A percentile compares a stretch with the other conserved stretches of the same genome.
Conservation (phyloP, 2,113 vertebrate species). For the Pluvialis apricaria region DNA sequence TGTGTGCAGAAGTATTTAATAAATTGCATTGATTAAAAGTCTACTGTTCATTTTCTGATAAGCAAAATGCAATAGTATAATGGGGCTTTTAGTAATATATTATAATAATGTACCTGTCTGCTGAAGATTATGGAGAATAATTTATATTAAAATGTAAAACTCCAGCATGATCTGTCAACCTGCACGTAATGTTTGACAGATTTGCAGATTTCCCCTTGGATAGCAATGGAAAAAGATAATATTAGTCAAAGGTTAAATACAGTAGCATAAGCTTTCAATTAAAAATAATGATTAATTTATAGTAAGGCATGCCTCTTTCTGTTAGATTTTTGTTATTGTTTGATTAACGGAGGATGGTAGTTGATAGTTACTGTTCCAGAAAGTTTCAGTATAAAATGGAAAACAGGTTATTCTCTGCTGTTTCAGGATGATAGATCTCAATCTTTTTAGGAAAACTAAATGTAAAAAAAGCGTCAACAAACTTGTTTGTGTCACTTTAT, state of each 20-base stretch:
- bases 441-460: background rate
- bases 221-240: background rate
- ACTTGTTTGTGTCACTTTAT: background rate
- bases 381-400: background rate
- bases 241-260: background rate
- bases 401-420: background rate
- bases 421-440: background rate
- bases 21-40: background rate
- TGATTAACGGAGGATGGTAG: background rate
- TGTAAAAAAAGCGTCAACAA: background rate
- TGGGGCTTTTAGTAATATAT: background rate
- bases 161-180: background rate
- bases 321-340: background rate
- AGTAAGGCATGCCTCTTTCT: background rate
- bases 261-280: background rate
- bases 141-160: background rate
- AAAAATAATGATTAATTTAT: background rate
- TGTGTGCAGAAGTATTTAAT: background rate
- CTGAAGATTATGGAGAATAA: background rate
- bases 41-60: background rate
- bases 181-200: background rate
- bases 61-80: background rate
- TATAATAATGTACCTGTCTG: background rate
- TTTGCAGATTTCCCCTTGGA: background rate
- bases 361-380: background rate